These are phyloP conservation scores for Anagyrus pseudococci DNA, from an alignment of 2,888 invertebrate genomes.

Conservation along the genomic window DNA sequence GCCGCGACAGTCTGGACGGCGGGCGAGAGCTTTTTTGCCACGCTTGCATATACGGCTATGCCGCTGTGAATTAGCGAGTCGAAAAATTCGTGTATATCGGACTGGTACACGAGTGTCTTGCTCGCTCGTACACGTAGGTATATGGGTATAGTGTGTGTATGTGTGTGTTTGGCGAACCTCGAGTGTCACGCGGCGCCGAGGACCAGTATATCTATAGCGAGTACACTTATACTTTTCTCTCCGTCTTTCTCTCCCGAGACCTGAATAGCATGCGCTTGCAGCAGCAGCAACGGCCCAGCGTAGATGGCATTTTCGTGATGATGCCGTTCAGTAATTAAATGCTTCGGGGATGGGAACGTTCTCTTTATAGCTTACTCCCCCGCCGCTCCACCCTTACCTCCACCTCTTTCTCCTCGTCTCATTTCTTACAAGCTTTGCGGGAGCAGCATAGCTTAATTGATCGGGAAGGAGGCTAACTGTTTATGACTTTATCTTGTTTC, in stretches of 20 bases:
- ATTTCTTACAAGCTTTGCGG: neutral
- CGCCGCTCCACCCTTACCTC: no score
- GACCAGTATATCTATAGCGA: no score
- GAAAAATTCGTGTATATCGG: no score
- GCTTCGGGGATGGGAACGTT: constrained; percentile 8
- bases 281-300: neutral
- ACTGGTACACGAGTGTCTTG: constrained; percentile 2
- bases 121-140: constrained; percentile 9
- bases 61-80: constrained; percentile 34
- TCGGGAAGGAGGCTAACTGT: constrained; percentile 16
- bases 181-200: no score
- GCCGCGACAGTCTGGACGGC: no score
- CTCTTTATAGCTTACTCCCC: neutral
- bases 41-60: no score
- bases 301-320: constrained; percentile 22
- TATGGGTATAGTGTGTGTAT: neutral
- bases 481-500: neutral
- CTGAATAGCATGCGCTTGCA: no score
- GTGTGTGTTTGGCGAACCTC: no score
- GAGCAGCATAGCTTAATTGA: constrained; percentile 8
- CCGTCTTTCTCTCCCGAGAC: no score
- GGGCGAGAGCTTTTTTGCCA: no score
- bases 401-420: no score
- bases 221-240: no score
- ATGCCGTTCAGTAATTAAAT: constrained; percentile 27